These are phyloP conservation scores for Coryphaenoides rupestris DNA, from an alignment of 2,113 vertebrate genomes.

Conservation along the genomic window DNA sequence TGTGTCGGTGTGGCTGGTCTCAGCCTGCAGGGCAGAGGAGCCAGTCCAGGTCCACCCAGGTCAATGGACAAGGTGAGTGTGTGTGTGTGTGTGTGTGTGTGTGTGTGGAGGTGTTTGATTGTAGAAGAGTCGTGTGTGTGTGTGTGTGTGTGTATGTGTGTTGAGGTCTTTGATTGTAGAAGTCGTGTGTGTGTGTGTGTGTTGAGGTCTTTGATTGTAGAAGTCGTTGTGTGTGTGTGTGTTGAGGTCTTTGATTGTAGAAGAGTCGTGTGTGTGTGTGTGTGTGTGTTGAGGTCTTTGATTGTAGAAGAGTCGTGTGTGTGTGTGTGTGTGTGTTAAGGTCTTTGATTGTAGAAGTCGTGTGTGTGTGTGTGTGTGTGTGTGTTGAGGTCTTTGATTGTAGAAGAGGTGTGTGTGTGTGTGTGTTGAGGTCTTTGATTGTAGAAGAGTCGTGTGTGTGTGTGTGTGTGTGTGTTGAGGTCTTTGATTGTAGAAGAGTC, in stretches of 20 bases:
- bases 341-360: too few species aligned
- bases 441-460: too few species aligned
- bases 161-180: too few species aligned
- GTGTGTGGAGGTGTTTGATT: not conserved
- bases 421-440: too few species aligned
- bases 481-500: too few species aligned
- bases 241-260: not conserved
- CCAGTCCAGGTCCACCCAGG: constrained; percentile 15
- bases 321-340: not conserved
- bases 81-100: not conserved
- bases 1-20: constrained; percentile 10
- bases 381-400: too few species aligned
- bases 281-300: too few species aligned
- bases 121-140: not conserved
- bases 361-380: too few species aligned
- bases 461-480: too few species aligned
- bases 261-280: not conserved
- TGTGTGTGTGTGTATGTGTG: not conserved
- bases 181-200: not conserved
- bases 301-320: too few species aligned
- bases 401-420: too few species aligned
- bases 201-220: not conserved
- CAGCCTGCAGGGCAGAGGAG: not conserved
- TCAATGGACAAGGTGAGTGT: constrained; percentile 38
- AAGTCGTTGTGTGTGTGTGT: too few species aligned